Base-by-base conservation (phyloP, 2,888 invertebrate genomes). In the Sphinx pinastri region DNA sequence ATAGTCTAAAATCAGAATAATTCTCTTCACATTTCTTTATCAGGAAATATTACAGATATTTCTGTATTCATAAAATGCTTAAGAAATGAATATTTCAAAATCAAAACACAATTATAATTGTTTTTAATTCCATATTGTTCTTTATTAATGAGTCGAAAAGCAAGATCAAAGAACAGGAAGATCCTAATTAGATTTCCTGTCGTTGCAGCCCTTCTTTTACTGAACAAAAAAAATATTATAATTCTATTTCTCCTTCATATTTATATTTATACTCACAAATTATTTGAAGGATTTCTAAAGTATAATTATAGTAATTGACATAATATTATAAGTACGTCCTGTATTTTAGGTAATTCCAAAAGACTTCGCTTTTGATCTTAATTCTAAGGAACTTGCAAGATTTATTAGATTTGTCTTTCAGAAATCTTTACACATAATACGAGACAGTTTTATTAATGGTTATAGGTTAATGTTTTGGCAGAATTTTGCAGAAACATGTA, bases 131-230 rank as follows among this genome's bases (percentile, higher is more conserved):
- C 47, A 49, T 63, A 63, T 63, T 47, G 19, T 49, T 19, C 19
- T 19, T 49, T 63, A 47, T 13, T 49, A 63, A 63, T 19, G 49
- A 47, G 49, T 19, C 63, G 54, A 38, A 38, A 38, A 38, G 5
- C 38, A 38, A 82, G 84, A 89, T 90, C 89, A 90, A 90, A 90
- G 88, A 68, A 66, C 84, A 85, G 88, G 88, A 90, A 85, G 78
- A 76, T 73, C 78, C 75, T 82, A 83, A 84, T 85, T 76, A 80
- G 73, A 86, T 86, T 86, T 88, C 88, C 88, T 84, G 79, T 31
- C 54, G 16, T 38, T 52, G n/a, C 45, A 52, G 45, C 54, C 6
- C 38, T 60, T 49, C 51, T 19, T 45, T 63, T 69, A 63, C 25
- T 63, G 60, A 59, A 63, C 16, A 47, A 5, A 58, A 68, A 69